Conservation (phyloP, 2,113 vertebrate species). For the Gopherus evgoodei region DNA sequence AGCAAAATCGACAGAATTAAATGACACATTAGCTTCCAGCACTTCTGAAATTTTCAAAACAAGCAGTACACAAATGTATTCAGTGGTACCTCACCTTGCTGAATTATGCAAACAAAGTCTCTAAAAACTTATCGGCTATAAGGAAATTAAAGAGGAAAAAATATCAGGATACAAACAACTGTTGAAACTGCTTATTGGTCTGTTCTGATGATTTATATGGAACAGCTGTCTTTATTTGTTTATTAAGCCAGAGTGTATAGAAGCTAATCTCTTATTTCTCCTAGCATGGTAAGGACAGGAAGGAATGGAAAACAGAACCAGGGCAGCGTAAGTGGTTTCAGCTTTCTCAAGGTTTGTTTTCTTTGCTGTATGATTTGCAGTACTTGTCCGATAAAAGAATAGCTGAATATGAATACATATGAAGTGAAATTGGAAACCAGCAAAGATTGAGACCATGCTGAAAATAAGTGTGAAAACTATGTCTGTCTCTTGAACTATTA, state of each 20-base stretch:
- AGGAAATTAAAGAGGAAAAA: background rate
- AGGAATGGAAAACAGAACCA: background rate
- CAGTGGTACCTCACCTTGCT: background rate
- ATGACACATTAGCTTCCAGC: background rate
- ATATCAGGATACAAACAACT: background rate
- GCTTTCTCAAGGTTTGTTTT: too few species aligned
- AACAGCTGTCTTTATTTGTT: background rate
- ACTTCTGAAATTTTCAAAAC: background rate
- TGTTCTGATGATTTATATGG: background rate
- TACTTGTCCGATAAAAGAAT: background rate
- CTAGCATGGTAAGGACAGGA: background rate
- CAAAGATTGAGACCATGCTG: background rate
- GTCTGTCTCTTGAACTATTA: background rate
- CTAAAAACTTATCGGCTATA: background rate
- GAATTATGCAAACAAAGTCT: background rate
- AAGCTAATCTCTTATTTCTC: background rate
- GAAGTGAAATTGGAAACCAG: background rate
- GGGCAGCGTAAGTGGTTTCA: background rate
- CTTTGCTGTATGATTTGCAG: background rate
- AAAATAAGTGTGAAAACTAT: background rate
- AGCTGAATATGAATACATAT: background rate
- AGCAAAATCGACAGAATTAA: background rate
- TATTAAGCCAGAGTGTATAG: background rate
- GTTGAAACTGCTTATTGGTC: background rate
- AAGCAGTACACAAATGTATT: background rate